Base-by-base conservation (phyloP, 2,888 invertebrate species). In the Nomada ruficornis region DNA sequence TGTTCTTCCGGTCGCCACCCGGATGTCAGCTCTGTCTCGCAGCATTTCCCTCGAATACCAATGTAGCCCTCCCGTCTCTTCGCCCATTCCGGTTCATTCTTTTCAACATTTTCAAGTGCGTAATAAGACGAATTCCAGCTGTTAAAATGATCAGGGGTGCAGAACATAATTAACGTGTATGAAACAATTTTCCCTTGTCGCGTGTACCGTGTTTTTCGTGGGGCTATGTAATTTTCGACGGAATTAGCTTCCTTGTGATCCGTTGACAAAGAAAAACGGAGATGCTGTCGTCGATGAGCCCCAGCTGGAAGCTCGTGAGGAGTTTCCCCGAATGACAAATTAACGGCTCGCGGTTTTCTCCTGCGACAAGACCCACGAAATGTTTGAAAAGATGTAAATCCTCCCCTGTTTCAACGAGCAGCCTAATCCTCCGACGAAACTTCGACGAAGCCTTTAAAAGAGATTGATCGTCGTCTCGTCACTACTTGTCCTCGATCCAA, bases 391-490 rank as follows among this genome's bases (percentile, higher is more conserved):
- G 82, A 81, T 72, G 85, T 86, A 88, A 88, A 91, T 90, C 89
- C 88, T 85, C 79, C 67, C 68, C 52, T 73, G 69, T 60, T 65
- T 78, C 80, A 55, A 76, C 52, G 72, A 62, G 67, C 83, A 1
- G 69, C 82, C 88, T 89, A 90, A 91, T 90, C 89, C 89, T 77
- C 36, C 78, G 77, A 73, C 86, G 83, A 90, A 90, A 88, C 83
- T 88, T 89, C 81, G 86, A 88, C 88, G 89, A 89, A 87, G 84
- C 87, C 86, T 87, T 90, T 89, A 90, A 91, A 90, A 89, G 89
- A 91, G 92, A 92, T 92, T 91, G 90, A 92, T 92, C 83, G 90
- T 81, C 86, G 77, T 84, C 86, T 82, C 78, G 80, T 84, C 85
- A 85, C 47, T 13, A 47, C 71, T 83, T 82, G 83, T 84, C 77